A percentile compares a stretch with the other conserved stretches of the same genome.
phyloP scores from a whole-genome alignment of 2,888 invertebrate genomes.

The Balanococcus diminutus region DNA sequence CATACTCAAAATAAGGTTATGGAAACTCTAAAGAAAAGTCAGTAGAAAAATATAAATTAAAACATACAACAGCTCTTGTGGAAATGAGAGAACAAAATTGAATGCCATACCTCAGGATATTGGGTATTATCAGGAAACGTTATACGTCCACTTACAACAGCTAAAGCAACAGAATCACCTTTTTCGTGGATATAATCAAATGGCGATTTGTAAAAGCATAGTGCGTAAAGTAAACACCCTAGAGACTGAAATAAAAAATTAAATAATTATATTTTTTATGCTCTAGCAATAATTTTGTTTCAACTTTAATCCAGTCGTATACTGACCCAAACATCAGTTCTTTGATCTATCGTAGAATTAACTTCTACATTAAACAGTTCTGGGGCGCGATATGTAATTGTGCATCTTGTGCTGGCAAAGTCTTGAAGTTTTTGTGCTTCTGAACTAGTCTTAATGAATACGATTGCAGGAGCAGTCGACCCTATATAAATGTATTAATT shows the following conservation, averaged over 20 bases:
- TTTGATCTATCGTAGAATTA: conserved; percentile 78
- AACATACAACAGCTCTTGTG: no score
- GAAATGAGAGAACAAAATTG: not conserved
- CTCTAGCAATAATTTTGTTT: not conserved
- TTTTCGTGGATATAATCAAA: conserved; percentile 83
- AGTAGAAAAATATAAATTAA: conserved; percentile 57
- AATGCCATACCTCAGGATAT: conserved; percentile 41
- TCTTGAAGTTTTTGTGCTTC: conserved; percentile 78
- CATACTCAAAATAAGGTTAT: conserved; percentile 73
- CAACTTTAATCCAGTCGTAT: not conserved
- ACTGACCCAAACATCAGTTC: conserved; percentile 90
- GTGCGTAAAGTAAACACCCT: conserved; percentile 83
- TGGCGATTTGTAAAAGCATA: conserved; percentile 84
- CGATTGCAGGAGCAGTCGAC: conserved; percentile 70
- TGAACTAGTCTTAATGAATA: conserved; percentile 71
- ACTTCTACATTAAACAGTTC: conserved; percentile 86
- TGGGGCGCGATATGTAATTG: conserved; percentile 87
- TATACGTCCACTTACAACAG: conserved; percentile 77
- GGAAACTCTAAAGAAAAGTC: conserved; percentile 68
- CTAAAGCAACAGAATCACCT: conserved; percentile 85
- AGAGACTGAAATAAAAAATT: conserved; percentile 69
- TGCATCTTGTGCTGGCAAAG: conserved; percentile 80
- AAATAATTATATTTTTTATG: not conserved
- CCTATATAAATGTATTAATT: conserved; percentile 63
- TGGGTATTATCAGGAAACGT: conserved; percentile 66